Percentiles rank a stretch among this genome's conserved stretches.
phyloP scores from a whole-genome alignment of 2,113 vertebrate genomes.

The Carollia perspicillata region DNA sequence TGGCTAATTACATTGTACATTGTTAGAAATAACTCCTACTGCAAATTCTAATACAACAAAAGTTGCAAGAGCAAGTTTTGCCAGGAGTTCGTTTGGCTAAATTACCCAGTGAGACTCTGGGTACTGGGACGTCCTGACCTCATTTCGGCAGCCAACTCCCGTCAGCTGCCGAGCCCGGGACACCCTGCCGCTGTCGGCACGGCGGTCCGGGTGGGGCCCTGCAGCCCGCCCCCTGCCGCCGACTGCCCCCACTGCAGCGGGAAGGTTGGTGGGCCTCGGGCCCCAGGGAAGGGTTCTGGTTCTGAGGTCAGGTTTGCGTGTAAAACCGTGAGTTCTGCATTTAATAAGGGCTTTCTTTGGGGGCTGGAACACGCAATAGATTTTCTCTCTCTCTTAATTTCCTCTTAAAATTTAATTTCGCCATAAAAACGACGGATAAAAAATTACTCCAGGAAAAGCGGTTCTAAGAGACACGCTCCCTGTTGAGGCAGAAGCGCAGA shows the following conservation, averaged over 20 bases:
- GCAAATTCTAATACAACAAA: conserved; percentile 46
- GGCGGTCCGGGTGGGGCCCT: rapidly evolving
- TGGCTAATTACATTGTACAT: conserved; percentile 51
- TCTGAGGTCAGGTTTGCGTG: neutral
- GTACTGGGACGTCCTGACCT: neutral
- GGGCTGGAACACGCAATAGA: conserved; percentile 41
- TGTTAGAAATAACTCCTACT: conserved; percentile 40
- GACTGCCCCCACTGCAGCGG: rapidly evolving
- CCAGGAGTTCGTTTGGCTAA: conserved; percentile 12
- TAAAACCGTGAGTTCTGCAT: conserved; percentile 8
- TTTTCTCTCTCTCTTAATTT: conserved; percentile 66
- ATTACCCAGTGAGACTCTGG: neutral
- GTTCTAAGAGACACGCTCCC: conserved; percentile 26
- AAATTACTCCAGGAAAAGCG: conserved; percentile 69
- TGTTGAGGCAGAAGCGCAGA: neutral
- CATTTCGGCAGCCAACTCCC: neutral
- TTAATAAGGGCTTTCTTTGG: conserved; percentile 57
- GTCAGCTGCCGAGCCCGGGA: rapidly evolving
- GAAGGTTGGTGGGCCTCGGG: neutral
- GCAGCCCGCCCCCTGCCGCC: rapidly evolving
- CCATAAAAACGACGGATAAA: conserved; percentile 72
- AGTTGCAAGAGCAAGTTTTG: conserved; percentile 61
- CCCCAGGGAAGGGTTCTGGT: neutral
- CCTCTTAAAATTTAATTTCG: conserved; percentile 70
- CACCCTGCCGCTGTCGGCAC: rapidly evolving